These are phyloP conservation scores for Oscarella lobularis DNA, from an alignment of 37 sponge, comb jelly and placozoan genomes.

Conservation along the genomic window DNA sequence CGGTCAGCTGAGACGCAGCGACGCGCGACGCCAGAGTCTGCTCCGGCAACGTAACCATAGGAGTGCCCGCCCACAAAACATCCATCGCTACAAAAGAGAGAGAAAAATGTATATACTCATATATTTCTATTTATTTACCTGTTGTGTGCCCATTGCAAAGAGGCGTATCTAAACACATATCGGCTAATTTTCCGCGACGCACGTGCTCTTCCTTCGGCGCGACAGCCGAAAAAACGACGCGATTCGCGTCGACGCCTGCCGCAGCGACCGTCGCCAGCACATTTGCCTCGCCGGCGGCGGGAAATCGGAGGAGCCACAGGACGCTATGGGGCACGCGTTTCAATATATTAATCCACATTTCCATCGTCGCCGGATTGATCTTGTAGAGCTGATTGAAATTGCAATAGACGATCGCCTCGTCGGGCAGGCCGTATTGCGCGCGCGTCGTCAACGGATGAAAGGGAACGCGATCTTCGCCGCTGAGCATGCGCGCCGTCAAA, in stretches of 20 bases:
- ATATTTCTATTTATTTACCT: not conserved
- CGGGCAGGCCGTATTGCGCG: constrained; percentile 82
- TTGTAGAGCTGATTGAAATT: constrained; percentile 99
- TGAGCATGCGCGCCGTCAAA: not conserved
- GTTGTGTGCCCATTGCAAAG: constrained; percentile 99
- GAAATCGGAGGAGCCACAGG: constrained; percentile 91
- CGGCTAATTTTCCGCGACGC: constrained; percentile 80
- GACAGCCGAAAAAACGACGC: constrained; percentile 83
- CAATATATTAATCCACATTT: constrained; percentile 78
- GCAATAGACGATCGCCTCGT: constrained; percentile 79
- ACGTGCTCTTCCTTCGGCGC: constrained; percentile 99
- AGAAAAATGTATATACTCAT: too few species aligned
- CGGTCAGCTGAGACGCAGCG: constrained; percentile 82
- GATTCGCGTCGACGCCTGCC: constrained; percentile 47
- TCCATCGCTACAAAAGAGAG: constrained; percentile 74
- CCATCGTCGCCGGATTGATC: constrained; percentile 81
- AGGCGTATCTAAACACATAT: constrained; percentile 96
- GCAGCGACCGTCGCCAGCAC: constrained; percentile 40
- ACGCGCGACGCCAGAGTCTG: constrained; percentile 97
- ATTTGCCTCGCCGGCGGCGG: constrained; percentile 84
- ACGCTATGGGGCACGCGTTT: constrained; percentile 73
- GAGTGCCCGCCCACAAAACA: constrained; percentile 97
- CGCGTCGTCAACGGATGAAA: constrained; percentile 71
- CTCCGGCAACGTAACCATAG: constrained; percentile 82
- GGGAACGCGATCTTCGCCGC: constrained; percentile 6